Base-by-base conservation (phyloP, 2,888 invertebrate genomes). In the Liodrosophila aerea region DNA sequence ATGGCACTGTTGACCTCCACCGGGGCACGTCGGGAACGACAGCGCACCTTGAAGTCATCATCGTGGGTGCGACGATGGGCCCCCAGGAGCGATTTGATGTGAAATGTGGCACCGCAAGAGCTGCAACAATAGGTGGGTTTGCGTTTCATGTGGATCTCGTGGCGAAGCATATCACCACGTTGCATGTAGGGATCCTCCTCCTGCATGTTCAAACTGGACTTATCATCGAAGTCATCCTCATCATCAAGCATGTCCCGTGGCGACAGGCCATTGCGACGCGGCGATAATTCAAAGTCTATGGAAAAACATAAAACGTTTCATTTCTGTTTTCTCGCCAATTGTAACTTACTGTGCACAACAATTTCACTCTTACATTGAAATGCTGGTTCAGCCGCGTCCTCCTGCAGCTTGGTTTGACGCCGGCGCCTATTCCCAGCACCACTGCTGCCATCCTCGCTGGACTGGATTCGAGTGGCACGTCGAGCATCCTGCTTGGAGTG, bases 31-130 rank as follows among this genome's bases (percentile, higher is more conserved):
- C 64, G 54, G 0, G 12, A 31, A 0, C 59, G 59, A 11, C 62
- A 76, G 1, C 76, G 83, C 37, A 63, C 41, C 50, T 67, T 59
- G 15, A 80, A 80, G n/a, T 80, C 83, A 1, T 69, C 53, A 8
- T 78, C 80, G 11, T 81, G 81, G 13, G 62, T 72, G 49, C 47
- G 72, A 5, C 72, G 68, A 30, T 81, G 81, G 1, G 85, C 81
- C 1, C 63, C 62, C 12, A 85, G 46, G 31, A 81, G 51, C 0
- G 85, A 83, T 9, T 72, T 85, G 2, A 81, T 83, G 7, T 62
- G 61, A 9, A 85, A 81, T 5, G 33, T 63, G 11, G 73, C 72
- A 0, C 74, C 85, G 18, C 81, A 81, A 0, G 67, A 49, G 43
- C 47, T 47, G 58, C 81, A 81, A 15, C 53, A 63, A 13, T 64